These are phyloP conservation scores for Listronotus oregonensis DNA, from an alignment of 1,140 invertebrate species.

Conservation along the genomic window DNA sequence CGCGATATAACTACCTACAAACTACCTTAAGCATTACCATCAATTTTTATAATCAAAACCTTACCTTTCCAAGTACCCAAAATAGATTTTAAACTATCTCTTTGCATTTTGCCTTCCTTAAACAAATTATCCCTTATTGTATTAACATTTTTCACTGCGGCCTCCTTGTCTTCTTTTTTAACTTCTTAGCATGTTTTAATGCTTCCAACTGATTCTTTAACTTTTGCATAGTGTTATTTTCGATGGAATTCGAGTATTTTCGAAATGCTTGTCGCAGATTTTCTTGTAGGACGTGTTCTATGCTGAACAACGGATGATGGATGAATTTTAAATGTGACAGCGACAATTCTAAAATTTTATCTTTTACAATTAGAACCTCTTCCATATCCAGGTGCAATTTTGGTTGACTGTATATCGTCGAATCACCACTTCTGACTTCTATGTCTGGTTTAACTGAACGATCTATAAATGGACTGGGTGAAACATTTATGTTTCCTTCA, in stretches of 20 bases:
- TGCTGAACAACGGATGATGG: constrained; percentile 54
- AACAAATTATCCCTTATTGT: constrained; percentile 52
- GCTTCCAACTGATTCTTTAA: constrained; percentile 52
- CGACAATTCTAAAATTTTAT: constrained; percentile 53
- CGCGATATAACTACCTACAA: no score
- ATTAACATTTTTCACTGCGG: constrained; percentile 46
- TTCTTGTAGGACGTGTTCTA: constrained; percentile 56
- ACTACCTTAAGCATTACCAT: no score
- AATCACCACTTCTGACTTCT: constrained; percentile 22
- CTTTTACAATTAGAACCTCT: constrained; percentile 43
- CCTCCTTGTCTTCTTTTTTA: constrained; percentile 36
- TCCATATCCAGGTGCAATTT: constrained; percentile 35
- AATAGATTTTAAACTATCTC: constrained; percentile 48
- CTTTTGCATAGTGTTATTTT: constrained; percentile 45
- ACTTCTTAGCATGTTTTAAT: constrained; percentile 48
- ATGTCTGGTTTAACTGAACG: constrained; percentile 30
- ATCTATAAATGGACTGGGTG: constrained; percentile 38
- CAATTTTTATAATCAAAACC: background rate
- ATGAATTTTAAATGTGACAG: constrained; percentile 55
- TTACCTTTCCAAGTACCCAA: constrained; percentile 53
- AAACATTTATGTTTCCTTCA: constrained; percentile 35
- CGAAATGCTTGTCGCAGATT: constrained; percentile 52
- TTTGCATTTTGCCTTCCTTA: constrained; percentile 49
- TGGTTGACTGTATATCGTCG: constrained; percentile 26
- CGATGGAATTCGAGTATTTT: constrained; percentile 47